Evolutionary conservation across 23 tunicate species (phyloP), one percentile per base, ranked within the genome.

Genomic region (Halocynthia roretzi): DNA sequence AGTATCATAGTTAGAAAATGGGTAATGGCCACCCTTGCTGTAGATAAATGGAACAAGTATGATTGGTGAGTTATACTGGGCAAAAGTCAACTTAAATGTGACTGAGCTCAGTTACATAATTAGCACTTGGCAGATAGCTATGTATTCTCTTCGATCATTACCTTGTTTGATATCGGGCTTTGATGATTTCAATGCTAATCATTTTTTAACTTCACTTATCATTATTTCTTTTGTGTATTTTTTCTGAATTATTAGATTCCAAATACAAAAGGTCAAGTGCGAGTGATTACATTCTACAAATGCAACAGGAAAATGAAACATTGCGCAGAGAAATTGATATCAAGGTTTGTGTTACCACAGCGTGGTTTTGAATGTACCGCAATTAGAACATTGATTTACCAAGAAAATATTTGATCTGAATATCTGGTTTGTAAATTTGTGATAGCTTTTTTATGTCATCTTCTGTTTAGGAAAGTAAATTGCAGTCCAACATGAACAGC

Each of bases 401-500:
- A 5, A 15, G 71, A 67, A 8, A 10, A 21, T 74, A 31, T 4
- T 31, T 31, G 44, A 31, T 31, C 44, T 31, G 44, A 31, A 31
- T 31, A 31, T 31, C 44, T 31, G 44, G 44, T 31, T 31, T 31
- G 44, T 31, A 31, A 31, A 31, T 31, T 31, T 4, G 1, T 15
- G 17, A 60, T 60, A 4, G 17, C 2, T 15, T 60, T 57, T 60
- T 15, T 60, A 15, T 15, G 17, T 15, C n/a, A n/a, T 60, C 17
- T 15, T 60, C 64, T 15, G n/a, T 72, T 15, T 77, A 88, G 94
- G 99, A 94, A 65, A 84, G 87, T 75, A 94, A 88, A 72, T 91
- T 94, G 57, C 87, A 88, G 77, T 21, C 94, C 10, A 86, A 94
- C 80, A 94, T 94, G 95, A 80, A 88, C 80, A 75, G 80, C 83